These are phyloP conservation scores for Biston betularia DNA, from an alignment of 2,888 invertebrate genomes.

Conservation along the genomic window DNA sequence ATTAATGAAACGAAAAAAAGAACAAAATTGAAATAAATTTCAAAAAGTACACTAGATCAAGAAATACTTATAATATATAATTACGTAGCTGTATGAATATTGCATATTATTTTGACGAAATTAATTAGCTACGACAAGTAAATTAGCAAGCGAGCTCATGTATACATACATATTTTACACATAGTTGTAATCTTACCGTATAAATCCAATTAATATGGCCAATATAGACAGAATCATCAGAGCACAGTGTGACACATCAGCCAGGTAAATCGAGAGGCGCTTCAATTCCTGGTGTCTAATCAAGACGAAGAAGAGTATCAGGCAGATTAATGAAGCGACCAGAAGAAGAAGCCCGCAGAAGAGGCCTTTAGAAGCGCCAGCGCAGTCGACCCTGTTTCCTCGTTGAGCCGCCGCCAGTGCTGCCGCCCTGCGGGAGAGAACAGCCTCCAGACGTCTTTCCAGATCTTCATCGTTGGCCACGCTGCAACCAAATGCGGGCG, in stretches of 20 bases:
- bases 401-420: slow-evolving; percentile 93
- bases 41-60: neutral
- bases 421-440: slow-evolving; percentile 94
- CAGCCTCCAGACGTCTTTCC: slow-evolving; percentile 94
- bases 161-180: neutral
- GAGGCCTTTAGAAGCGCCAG: slow-evolving; percentile 96
- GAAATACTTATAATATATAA: neutral
- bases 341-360: slow-evolving; percentile 96
- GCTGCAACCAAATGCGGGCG: slow-evolving; percentile 83
- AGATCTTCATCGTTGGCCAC: slow-evolving; percentile 92
- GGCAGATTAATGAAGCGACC: slow-evolving; percentile 95
- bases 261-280: slow-evolving; percentile 95
- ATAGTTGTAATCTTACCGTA: slow-evolving; percentile 87
- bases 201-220: slow-evolving; percentile 96
- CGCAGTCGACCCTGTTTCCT: slow-evolving; percentile 96
- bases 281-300: slow-evolving; percentile 94
- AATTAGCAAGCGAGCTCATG: too few relatives aligned
- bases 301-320: slow-evolving; percentile 98
- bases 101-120: too few relatives aligned
- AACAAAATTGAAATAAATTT: too few relatives aligned
- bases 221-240: slow-evolving; percentile 95
- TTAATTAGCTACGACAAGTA: too few relatives aligned
- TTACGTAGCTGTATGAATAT: too few relatives aligned
- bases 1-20: slow-evolving; percentile 51
- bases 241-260: slow-evolving; percentile 96